Percentiles rank a stretch among this genome's conserved stretches.
phyloP scores from a whole-genome alignment of 2,888 invertebrate genomes.

The Orthosia gracilis region DNA sequence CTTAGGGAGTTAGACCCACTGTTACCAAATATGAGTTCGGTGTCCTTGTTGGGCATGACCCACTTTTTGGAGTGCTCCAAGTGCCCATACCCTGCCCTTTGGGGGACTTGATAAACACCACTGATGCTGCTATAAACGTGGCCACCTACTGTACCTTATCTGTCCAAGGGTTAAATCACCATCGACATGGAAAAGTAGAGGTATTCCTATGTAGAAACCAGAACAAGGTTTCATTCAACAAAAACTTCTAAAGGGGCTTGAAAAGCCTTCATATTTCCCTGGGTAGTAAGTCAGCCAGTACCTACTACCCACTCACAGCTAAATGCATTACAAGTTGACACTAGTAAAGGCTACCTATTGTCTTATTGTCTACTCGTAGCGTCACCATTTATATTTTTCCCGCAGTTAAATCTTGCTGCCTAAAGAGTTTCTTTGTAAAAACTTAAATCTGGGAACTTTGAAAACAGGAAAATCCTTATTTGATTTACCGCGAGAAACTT shows the following conservation, averaged over 20 bases:
- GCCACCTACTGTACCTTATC: too few species aligned
- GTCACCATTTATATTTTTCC: conserved; percentile 59
- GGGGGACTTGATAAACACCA: too few species aligned
- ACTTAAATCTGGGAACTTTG: conserved; percentile 50
- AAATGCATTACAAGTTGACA: conserved; percentile 48
- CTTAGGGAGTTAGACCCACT: too few species aligned
- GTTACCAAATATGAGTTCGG: too few species aligned
- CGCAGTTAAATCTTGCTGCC: conserved; percentile 50
- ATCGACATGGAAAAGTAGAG: too few species aligned
- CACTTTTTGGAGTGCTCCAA: too few species aligned
- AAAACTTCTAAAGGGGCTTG: neutral
- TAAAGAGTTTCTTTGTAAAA: conserved; percentile 45
- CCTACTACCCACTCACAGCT: neutral
- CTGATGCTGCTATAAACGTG: too few species aligned
- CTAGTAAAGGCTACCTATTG: conserved; percentile 54
- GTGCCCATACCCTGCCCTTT: too few species aligned
- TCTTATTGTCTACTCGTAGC: conserved; percentile 52
- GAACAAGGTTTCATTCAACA: neutral
- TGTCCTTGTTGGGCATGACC: too few species aligned
- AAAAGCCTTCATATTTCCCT: neutral
- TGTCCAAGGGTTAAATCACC: too few species aligned
- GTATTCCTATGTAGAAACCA: neutral
- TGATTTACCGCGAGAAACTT: conserved; percentile 17
- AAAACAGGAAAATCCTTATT: conserved; percentile 44
- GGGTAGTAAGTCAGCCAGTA: neutral